Conservation (phyloP, 2,888 invertebrate species). For the Andrena fulva region DNA sequence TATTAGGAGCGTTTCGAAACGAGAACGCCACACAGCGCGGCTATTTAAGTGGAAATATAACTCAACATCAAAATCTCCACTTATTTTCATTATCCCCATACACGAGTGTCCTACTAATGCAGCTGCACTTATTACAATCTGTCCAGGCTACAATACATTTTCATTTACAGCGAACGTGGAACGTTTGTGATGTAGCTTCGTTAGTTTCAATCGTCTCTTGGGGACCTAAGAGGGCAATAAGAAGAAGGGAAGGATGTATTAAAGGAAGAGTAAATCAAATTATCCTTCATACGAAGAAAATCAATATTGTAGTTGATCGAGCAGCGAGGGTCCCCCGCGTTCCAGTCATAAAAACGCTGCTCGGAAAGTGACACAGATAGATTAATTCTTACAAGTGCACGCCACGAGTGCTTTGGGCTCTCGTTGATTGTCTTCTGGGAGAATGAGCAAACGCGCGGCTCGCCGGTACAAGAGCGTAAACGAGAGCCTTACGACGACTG, state of each 20-base stretch:
- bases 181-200: too few species aligned
- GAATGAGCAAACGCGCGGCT: constrained; percentile 4
- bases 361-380: background rate
- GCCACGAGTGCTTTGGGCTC: constrained; percentile 1
- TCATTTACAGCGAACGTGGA: too few species aligned
- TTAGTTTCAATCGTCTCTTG: too few species aligned
- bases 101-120: too few species aligned
- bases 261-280: too few species aligned
- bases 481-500: background rate
- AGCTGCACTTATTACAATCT: too few species aligned
- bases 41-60: background rate
- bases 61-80: background rate
- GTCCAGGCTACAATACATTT: too few species aligned
- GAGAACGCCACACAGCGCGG: background rate
- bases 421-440: constrained; percentile 24
- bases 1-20: background rate
- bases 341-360: background rate
- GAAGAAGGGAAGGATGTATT: too few species aligned
- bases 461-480: constrained; percentile 11
- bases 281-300: background rate
- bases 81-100: background rate
- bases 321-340: background rate
- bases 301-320: background rate
- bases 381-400: background rate
- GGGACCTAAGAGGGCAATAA: too few species aligned